Evolutionary conservation across 2,888 invertebrate species (phyloP).

Genomic region (Nephrotoma appendiculata): DNA sequence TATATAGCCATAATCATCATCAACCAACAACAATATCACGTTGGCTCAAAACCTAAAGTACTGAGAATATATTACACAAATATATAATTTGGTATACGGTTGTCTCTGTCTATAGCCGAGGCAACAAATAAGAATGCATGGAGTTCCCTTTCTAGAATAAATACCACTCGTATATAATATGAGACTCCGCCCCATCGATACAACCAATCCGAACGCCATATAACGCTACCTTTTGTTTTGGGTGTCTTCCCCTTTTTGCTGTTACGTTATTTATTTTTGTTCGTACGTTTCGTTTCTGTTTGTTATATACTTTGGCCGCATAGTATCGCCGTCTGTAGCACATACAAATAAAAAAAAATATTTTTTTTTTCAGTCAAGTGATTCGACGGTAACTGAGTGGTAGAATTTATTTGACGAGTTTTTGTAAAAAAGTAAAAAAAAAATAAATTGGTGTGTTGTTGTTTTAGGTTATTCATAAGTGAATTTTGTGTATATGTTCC

Average conservation of each 20-base stretch:
- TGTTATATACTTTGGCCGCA: not conserved
- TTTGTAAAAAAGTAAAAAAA: not conserved
- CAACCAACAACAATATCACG: not conserved
- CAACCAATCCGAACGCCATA: not conserved
- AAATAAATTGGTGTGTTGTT: not conserved
- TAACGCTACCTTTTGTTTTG: not conserved
- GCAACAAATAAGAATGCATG: not conserved
- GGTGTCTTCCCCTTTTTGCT: not conserved
- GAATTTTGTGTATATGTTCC: not conserved
- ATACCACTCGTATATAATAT: not conserved
- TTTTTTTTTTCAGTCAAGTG: slow-evolving; percentile 1
- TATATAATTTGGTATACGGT: not conserved
- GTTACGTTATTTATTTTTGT: not conserved
- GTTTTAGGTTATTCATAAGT: not conserved
- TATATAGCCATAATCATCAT: not conserved
- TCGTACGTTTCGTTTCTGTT: not conserved
- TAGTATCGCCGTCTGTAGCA: not conserved
- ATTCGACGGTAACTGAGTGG: slow-evolving; percentile 1
- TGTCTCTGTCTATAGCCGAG: not conserved
- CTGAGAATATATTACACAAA: not conserved
- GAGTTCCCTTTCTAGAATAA: not conserved
- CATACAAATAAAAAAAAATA: not conserved
- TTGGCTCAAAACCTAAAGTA: not conserved
- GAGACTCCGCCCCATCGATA: not conserved
- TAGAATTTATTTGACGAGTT: not conserved